phyloP scores from a whole-genome alignment of 1,140 invertebrate species.

The Rhopalosiphum padi region DNA sequence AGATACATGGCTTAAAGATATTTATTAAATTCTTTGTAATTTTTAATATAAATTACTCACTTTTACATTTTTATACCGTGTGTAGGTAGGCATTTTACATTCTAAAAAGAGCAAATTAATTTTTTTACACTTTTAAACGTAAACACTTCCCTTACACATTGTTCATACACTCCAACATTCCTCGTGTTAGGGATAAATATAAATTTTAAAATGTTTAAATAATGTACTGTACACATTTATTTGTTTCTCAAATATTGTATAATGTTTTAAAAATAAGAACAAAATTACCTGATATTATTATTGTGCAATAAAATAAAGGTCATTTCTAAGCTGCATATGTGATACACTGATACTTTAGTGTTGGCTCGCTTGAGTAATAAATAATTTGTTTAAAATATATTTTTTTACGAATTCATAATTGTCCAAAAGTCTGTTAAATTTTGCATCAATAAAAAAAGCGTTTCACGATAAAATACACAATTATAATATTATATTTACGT shows the following conservation, averaged over 20 bases:
- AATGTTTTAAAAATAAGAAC: not conserved
- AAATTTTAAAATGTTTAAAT: too few relatives aligned
- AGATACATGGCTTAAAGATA: too few relatives aligned
- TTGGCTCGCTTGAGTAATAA: not conserved
- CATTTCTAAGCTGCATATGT: not conserved
- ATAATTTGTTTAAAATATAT: not conserved
- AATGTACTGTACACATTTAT: too few relatives aligned
- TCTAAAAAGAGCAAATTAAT: not conserved
- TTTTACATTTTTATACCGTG: not conserved
- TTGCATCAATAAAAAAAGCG: not conserved
- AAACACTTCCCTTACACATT: not conserved
- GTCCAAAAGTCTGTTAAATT: not conserved
- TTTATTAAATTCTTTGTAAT: too few relatives aligned
- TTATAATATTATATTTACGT: not conserved
- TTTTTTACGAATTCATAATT: not conserved
- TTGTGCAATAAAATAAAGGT: not conserved
- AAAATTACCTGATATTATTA: not conserved
- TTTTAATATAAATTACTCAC: not conserved
- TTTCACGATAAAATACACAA: not conserved
- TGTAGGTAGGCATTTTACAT: not conserved
- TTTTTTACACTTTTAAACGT: not conserved
- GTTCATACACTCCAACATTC: not conserved
- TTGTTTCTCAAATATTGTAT: not conserved
- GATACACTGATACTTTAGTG: not conserved
- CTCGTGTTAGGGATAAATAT: not conserved